Conservation (phyloP, 2,113 vertebrate genomes). For the Trichechus manatus region DNA sequence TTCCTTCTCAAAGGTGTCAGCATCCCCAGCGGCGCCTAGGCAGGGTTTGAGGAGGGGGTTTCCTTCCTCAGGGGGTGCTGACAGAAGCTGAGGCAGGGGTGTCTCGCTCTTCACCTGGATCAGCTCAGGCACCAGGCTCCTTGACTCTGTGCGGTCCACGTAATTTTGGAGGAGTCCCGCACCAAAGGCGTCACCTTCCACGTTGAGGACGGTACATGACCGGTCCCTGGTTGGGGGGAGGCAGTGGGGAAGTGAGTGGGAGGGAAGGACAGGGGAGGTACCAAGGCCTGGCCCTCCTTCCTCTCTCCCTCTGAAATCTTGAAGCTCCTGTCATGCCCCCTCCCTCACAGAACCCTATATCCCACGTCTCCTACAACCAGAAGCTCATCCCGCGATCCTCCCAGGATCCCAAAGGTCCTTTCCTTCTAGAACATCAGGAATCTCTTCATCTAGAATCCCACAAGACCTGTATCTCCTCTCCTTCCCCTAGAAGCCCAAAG, state of each 20-base stretch:
- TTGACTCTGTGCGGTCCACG: slow-evolving; percentile 82
- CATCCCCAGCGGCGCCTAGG: not conserved
- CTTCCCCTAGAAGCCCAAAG: not conserved
- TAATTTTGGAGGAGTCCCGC: slow-evolving; percentile 93
- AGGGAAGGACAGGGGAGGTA: too few species aligned
- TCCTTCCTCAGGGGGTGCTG: not conserved
- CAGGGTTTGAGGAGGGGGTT: slow-evolving; percentile 88
- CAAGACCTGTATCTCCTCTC: too few species aligned
- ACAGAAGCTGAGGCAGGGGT: not conserved
- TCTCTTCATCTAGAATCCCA: not conserved
- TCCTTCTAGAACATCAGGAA: not conserved
- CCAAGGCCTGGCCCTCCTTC: too few species aligned
- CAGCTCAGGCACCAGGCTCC: slow-evolving; percentile 70
- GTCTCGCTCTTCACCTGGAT: slow-evolving; percentile 83
- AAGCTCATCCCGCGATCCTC: not conserved
- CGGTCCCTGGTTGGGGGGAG: slow-evolving; percentile 89
- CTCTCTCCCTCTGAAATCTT: accelerated
- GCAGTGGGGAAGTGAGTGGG: not conserved
- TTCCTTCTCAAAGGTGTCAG: slow-evolving; percentile 84
- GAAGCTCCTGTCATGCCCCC: accelerated
- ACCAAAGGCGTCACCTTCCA: slow-evolving; percentile 94
- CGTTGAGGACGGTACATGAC: slow-evolving; percentile 94
- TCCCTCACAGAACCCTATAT: not conserved
- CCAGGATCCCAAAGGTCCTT: not conserved
- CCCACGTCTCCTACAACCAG: not conserved